Percentiles rank a stretch among this genome's conserved stretches.
phyloP scores from a whole-genome alignment of 2,888 invertebrate genomes.

The Acanthoscelides obtectus region DNA sequence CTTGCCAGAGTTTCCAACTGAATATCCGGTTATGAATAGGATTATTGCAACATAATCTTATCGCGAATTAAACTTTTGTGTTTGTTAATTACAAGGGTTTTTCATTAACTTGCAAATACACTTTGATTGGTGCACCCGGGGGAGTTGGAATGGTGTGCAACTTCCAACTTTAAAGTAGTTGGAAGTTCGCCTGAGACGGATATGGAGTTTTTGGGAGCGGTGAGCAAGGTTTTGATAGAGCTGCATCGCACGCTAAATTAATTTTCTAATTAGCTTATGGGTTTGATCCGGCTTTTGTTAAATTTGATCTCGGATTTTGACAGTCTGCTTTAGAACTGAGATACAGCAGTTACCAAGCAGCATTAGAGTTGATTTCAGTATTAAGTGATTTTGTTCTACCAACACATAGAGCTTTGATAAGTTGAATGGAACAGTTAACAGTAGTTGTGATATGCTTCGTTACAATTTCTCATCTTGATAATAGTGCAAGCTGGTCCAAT shows the following conservation, averaged over 20 bases:
- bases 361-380: no score
- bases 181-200: not conserved
- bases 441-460: no score
- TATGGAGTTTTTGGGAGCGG: not conserved
- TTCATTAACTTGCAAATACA: not conserved
- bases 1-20: constrained; percentile 11
- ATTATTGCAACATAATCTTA: constrained; percentile 15
- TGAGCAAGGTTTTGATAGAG: not conserved
- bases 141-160: not conserved
- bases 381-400: no score
- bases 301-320: not conserved
- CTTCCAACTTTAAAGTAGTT: not conserved
- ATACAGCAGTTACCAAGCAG: not conserved
- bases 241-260: not conserved
- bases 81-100: constrained; percentile 1
- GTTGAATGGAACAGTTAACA: no score
- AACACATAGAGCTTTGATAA: no score
- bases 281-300: not conserved
- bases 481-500: no score
- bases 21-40: constrained; percentile 13
- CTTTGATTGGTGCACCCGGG: not conserved
- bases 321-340: not conserved
- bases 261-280: not conserved
- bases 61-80: constrained; percentile 7
- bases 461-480: no score